phyloP scores from a whole-genome alignment of 2,888 invertebrate species.

The Drosophila picticornis region DNA sequence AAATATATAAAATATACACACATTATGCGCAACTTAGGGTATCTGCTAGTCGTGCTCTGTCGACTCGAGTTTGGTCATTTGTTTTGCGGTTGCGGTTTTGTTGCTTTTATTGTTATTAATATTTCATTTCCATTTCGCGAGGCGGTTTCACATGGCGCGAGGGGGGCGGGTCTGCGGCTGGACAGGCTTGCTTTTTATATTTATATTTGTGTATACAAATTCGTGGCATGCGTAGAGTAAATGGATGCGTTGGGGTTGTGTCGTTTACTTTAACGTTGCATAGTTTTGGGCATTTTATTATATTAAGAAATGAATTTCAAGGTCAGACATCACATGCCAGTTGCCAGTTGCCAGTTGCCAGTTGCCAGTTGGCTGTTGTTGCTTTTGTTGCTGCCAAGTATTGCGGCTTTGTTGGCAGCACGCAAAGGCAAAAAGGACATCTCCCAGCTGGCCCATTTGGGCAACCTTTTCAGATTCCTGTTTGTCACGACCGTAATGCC shows the following conservation, averaged over 20 bases:
- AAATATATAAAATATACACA: neutral
- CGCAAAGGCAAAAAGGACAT: constrained; percentile 58
- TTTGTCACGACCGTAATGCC: constrained; percentile 49
- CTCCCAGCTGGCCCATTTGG: constrained; percentile 26
- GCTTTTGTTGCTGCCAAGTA: constrained; percentile 23
- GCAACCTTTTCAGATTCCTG: constrained; percentile 52
- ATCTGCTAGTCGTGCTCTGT: neutral
- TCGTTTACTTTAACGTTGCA: constrained; percentile 58
- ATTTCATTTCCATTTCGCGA: constrained; percentile 62
- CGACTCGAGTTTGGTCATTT: neutral
- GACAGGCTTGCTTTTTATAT: constrained; percentile 59
- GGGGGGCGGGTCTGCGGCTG: neutral
- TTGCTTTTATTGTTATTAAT: constrained; percentile 76
- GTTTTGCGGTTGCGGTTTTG: constrained; percentile 46
- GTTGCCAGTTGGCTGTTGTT: constrained; percentile 30
- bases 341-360: constrained; percentile 50
- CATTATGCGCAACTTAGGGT: neutral
- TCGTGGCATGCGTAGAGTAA: constrained; percentile 19
- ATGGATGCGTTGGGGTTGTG: constrained; percentile 50
- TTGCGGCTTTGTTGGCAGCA: constrained; percentile 44
- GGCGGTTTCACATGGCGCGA: neutral
- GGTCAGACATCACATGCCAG: constrained; percentile 72
- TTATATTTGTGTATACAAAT: constrained; percentile 20
- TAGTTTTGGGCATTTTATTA: constrained; percentile 63
- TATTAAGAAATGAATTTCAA: constrained; percentile 80